A percentile compares a stretch with the other conserved stretches of the same genome.
These are phyloP conservation scores for Cephus cinctus DNA, from an alignment of 1,140 invertebrate species.

Conservation along the genomic window DNA sequence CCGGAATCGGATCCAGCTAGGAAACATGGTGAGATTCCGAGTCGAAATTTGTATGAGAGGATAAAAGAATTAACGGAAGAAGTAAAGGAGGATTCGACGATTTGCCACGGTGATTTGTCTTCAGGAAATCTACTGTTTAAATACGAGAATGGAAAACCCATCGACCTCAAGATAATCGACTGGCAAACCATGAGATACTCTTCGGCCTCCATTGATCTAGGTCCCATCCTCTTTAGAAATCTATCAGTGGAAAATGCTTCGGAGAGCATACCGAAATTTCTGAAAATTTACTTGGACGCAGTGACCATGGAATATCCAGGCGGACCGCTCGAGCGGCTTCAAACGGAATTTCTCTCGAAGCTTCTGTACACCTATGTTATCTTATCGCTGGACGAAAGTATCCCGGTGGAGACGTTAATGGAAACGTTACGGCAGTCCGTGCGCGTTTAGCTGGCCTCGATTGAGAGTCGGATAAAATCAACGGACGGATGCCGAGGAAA, in stretches of 20 bases:
- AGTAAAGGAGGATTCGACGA: slow-evolving; percentile 22
- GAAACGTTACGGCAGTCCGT: too few relatives aligned
- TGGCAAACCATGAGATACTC: slow-evolving; percentile 36
- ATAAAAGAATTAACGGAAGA: slow-evolving; percentile 3
- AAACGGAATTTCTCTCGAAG: not conserved
- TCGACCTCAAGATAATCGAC: slow-evolving; percentile 36
- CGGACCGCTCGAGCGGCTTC: not conserved
- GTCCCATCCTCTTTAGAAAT: slow-evolving; percentile 27
- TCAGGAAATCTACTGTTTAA: slow-evolving; percentile 41
- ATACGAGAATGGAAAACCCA: slow-evolving; percentile 29
- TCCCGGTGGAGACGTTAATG: too few relatives aligned
- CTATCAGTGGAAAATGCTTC: not conserved
- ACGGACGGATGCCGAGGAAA: too few relatives aligned
- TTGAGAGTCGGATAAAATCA: too few relatives aligned
- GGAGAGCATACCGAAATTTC: slow-evolving; percentile 1
- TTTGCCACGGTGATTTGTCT: slow-evolving; percentile 41
- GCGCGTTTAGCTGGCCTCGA: too few relatives aligned
- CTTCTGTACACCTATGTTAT: not conserved
- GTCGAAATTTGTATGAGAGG: slow-evolving; percentile 3
- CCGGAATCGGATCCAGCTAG: not conserved
- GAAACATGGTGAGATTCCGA: slow-evolving; percentile 8
- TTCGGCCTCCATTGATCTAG: slow-evolving; percentile 35
- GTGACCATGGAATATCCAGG: slow-evolving; percentile 14
- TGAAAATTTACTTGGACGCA: slow-evolving; percentile 20
- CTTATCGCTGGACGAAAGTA: too few relatives aligned